Percentiles rank a stretch among this genome's conserved stretches.
Conservation (phyloP, 2,888 invertebrate genomes). For the Drosophila peninsularis region DNA sequence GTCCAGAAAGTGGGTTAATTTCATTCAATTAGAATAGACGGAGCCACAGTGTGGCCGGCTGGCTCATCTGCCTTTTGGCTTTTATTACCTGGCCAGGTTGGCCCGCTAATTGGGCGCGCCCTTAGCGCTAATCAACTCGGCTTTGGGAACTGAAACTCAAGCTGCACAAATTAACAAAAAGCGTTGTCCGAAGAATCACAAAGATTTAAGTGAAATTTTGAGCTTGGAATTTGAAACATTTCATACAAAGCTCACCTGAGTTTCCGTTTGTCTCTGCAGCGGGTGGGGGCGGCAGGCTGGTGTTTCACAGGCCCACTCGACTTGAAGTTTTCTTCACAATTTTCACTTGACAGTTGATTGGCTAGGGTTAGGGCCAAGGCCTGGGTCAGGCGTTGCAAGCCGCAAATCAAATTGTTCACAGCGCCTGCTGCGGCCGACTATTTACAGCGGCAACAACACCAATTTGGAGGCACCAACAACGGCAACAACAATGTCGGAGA, state of each 20-base stretch:
- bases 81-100: constrained; percentile 55
- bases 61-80: constrained; percentile 28
- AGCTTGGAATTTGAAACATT: constrained; percentile 24
- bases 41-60: constrained; percentile 7
- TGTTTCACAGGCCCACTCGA: constrained; percentile 37
- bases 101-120: constrained; percentile 70
- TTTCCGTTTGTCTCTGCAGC: constrained; percentile 26
- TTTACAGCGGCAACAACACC: constrained; percentile 33
- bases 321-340: constrained; percentile 50
- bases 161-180: constrained; percentile 55
- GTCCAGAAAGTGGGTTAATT: constrained; percentile 72
- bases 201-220: constrained; percentile 41
- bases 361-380: constrained; percentile 29
- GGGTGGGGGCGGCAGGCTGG: not conserved
- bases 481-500: constrained; percentile 27
- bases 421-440: constrained; percentile 33
- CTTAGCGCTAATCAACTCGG: constrained; percentile 45
- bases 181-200: constrained; percentile 1
- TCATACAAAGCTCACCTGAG: constrained; percentile 29
- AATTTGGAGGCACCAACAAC: constrained; percentile 49
- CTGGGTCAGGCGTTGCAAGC: constrained; percentile 48
- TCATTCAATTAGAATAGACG: constrained; percentile 74
- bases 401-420: constrained; percentile 66
- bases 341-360: constrained; percentile 65
- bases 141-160: constrained; percentile 59